These are phyloP conservation scores for Leuciscus idus DNA, from an alignment of 2,113 vertebrate genomes.

Conservation along the genomic window DNA sequence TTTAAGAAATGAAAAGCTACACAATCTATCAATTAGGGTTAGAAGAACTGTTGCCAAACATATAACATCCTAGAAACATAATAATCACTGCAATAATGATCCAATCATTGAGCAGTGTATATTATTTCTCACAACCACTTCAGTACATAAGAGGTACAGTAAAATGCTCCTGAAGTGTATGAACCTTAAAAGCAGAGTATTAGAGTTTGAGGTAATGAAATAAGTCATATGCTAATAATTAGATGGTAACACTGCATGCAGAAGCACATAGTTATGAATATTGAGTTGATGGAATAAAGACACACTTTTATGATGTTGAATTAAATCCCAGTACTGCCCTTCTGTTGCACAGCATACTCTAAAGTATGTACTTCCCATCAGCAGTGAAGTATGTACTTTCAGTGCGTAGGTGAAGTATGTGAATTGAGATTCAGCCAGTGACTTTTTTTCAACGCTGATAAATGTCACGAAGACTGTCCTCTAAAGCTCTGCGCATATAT, in stretches of 20 bases:
- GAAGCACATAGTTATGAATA: neutral
- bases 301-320: neutral
- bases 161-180: neutral
- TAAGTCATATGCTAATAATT: neutral
- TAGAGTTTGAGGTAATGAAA: neutral
- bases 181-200: neutral
- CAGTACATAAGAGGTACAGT: neutral
- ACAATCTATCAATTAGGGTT: too few relatives aligned
- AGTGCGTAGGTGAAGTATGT: slow-evolving; percentile 7
- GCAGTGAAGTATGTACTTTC: slow-evolving; percentile 8
- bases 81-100: too few relatives aligned
- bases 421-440: slow-evolving; percentile 22
- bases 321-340: neutral
- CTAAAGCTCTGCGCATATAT: neutral
- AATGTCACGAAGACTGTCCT: neutral
- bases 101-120: too few relatives aligned
- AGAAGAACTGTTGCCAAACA: too few relatives aligned
- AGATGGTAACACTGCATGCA: neutral
- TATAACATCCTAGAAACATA: too few relatives aligned
- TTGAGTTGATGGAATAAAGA: neutral
- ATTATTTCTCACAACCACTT: neutral
- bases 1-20: too few relatives aligned
- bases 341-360: neutral
- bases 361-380: slow-evolving; percentile 23
- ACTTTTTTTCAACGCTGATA: slow-evolving; percentile 8